Percentiles rank a stretch among this genome's conserved stretches.
These are phyloP conservation scores for Anas bahamensis DNA, from an alignment of 2,797 vertebrate genomes.

Conservation along the genomic window DNA sequence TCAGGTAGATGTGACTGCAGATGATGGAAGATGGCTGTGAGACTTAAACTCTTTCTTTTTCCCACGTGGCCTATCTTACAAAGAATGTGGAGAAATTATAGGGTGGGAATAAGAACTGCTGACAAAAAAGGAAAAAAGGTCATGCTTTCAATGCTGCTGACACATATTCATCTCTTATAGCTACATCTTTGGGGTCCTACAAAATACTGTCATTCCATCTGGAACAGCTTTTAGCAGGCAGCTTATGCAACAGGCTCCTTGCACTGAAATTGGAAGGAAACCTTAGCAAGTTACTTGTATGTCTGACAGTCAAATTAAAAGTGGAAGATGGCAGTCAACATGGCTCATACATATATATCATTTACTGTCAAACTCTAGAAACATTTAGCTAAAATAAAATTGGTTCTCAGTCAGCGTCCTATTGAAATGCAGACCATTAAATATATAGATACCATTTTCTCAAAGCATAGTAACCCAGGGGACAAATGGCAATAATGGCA, in stretches of 20 bases:
- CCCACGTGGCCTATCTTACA: not conserved
- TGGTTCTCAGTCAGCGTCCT: not conserved
- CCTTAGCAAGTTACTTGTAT: conserved; percentile 33
- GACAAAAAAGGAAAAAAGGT: not conserved
- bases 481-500: not conserved
- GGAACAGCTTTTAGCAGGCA: conserved; percentile 47
- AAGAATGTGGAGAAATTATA: not conserved
- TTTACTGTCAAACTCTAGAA: conserved; percentile 30
- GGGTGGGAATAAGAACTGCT: not conserved
- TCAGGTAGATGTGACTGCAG: not conserved
- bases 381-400: conserved; percentile 13
- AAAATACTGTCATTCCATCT: conserved; percentile 39
- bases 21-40: not conserved
- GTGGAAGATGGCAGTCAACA: conserved; percentile 50
- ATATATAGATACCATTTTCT: not conserved
- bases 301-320: conserved; percentile 56
- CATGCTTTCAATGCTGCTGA: conserved; percentile 35
- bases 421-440: not conserved
- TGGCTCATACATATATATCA: conserved; percentile 35
- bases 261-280: conserved; percentile 14
- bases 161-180: not conserved
- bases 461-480: not conserved
- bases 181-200: conserved; percentile 34
- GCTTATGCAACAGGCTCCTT: conserved; percentile 12
- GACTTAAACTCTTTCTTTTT: not conserved